Evolutionary conservation across 2,888 invertebrate genomes (phyloP).

Genomic region (Crepidodera aurea): DNA sequence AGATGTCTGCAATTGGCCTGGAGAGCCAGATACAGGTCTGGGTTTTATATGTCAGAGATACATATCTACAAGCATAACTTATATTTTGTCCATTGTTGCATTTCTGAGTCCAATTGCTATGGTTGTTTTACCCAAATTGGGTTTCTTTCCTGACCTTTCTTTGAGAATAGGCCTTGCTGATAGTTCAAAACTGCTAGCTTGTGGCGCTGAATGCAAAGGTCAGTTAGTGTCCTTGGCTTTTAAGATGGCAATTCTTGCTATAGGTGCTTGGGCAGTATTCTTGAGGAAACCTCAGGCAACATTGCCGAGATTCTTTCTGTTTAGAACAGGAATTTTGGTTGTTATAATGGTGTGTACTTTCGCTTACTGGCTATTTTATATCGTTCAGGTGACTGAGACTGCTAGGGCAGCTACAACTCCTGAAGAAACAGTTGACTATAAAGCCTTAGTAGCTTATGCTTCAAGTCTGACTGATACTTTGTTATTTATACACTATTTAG

Average conservation of each 20-base stretch:
- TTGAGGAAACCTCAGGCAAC: conserved; percentile 84
- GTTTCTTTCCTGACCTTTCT: conserved; percentile 80
- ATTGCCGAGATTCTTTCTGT: conserved; percentile 90
- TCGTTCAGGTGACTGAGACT: conserved; percentile 87
- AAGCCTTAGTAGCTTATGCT: conserved; percentile 90
- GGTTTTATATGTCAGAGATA: conserved; percentile 83
- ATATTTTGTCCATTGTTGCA: conserved; percentile 81
- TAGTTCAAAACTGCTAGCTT: conserved; percentile 76
- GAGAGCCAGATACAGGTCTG: conserved; percentile 76
- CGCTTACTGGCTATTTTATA: conserved; percentile 98
- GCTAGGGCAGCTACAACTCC: conserved; percentile 81
- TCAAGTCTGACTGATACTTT: conserved; percentile 93
- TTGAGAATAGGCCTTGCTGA: conserved; percentile 74
- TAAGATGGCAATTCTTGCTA: conserved; percentile 86
- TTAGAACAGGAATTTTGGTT: conserved; percentile 87
- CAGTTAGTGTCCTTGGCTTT: conserved; percentile 90
- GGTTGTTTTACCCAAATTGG: conserved; percentile 92
- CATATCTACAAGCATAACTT: conserved; percentile 81
- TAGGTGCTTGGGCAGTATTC: conserved; percentile 94
- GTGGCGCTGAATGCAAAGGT: conserved; percentile 94
- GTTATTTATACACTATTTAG: conserved; percentile 93
- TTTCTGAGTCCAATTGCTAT: conserved; percentile 93
- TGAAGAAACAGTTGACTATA: conserved; percentile 84
- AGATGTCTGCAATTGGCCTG: conserved; percentile 84
- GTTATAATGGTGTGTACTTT: conserved; percentile 91